Base-by-base conservation (phyloP, 2,113 vertebrate species). In the Perca schrenkii region DNA sequence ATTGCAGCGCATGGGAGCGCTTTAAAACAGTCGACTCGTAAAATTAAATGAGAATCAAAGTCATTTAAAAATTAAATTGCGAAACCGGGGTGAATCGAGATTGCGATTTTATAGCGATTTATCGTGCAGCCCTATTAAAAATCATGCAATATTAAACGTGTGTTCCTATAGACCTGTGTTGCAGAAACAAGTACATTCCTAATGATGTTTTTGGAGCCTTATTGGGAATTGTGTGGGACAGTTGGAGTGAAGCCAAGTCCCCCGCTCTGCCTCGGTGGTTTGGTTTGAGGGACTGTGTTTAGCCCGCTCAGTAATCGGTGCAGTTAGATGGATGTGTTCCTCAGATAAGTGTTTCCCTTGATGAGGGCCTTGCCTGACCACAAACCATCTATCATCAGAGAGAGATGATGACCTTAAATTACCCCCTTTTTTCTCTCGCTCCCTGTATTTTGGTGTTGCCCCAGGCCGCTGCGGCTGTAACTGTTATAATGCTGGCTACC, bases 291-390 rank as follows among this genome's bases (percentile, higher is more conserved):
- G 50, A 14, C 82, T 82, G 67, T 90, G 77, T 90, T 90, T 87
- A 84, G n/a, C 62, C 13, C 80, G 76, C 84, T 73, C 86, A 85
- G 84, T 88, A 88, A 89, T 89, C 79, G 85, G 52, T 49, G 74
- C 68, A 68, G 67, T 80, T 62, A 70, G 75, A 86, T 88, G 73
- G 84, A 88, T 86, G 88, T 86, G 86, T 84, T 84, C 73, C 76
- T 77, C 34, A 76, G 84, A 87, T 86, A 91, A 86, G 79, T 74
- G 83, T 77, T 86, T 79, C 76, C 83, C 83, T 90, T 88, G 79
- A 92, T 88, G 91, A 74, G 85, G 81, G 81, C 74, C 58, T 73
- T 57, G 80, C 80, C 82, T 84, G 80, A 87, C 89, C 88, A 78
- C 88, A 88, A 75, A 62, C 71, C 65, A 62, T 82, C 86, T 84